Evolutionary conservation across 2,113 vertebrate species (phyloP).

Genomic region (Pelmatolapia mariae): DNA sequence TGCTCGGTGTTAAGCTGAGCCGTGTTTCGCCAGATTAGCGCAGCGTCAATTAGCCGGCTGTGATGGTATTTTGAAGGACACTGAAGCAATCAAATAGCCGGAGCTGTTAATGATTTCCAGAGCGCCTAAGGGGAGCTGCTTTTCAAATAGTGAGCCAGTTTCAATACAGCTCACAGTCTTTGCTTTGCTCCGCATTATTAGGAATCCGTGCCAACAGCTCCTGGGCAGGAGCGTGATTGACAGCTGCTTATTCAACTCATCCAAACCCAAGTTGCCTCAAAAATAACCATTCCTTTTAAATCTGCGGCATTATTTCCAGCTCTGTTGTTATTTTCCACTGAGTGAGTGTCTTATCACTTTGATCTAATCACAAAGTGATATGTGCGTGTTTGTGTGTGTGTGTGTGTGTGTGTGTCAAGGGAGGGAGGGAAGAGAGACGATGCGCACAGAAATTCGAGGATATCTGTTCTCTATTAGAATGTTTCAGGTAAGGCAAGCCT

Average conservation of each 20-base stretch:
- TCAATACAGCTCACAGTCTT: neutral
- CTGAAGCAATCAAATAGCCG: constrained; percentile 51
- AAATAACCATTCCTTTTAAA: constrained; percentile 41
- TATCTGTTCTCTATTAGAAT: constrained; percentile 99
- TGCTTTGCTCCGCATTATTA: neutral
- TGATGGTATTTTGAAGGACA: constrained; percentile 54
- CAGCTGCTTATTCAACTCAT: constrained; percentile 9
- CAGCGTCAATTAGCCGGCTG: constrained; percentile 46
- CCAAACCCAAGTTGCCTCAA: constrained; percentile 67
- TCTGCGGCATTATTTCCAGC: neutral
- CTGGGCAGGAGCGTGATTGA: constrained; percentile 20
- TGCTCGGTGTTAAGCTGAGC: constrained; percentile 28
- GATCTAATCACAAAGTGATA: constrained; percentile 51
- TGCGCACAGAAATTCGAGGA: constrained; percentile 92
- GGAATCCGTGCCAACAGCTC: constrained; percentile 3
- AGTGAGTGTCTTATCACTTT: constrained; percentile 51
- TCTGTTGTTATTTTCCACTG: constrained; percentile 25
- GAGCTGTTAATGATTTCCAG: constrained; percentile 40
- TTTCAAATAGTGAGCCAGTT: constrained; percentile 21
- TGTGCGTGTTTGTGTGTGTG: constrained; percentile 12
- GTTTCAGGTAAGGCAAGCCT: constrained; percentile 89
- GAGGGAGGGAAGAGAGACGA: constrained; percentile 56
- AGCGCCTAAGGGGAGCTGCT: constrained; percentile 14
- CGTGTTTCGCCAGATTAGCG: constrained; percentile 52
- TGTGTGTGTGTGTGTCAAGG: constrained; percentile 10